Evolutionary conservation across 1,140 invertebrate genomes (phyloP).

Genomic region (Plectus sambesii): DNA sequence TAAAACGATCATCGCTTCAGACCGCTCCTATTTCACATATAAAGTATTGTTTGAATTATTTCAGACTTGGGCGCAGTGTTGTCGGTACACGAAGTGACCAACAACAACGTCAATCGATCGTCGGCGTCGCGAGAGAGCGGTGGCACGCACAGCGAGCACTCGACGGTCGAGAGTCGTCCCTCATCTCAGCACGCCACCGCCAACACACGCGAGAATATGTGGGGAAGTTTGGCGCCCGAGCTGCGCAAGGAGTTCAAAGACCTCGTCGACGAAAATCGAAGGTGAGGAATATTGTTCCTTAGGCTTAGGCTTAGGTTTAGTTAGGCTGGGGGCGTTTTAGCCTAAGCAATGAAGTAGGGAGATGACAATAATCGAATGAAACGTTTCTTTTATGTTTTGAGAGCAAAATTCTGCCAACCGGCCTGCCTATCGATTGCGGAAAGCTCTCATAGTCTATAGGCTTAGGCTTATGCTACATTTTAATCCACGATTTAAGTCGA

Average conservation of each 20-base stretch:
- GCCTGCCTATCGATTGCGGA: neutral
- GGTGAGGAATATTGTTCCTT: too few species aligned
- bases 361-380: too few species aligned
- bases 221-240: neutral
- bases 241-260: neutral
- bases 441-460: neutral
- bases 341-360: too few species aligned
- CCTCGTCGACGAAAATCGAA: slow-evolving; percentile 2
- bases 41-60: neutral
- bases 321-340: too few species aligned
- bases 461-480: neutral
- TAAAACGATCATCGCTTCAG: neutral
- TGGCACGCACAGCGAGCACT: slow-evolving; percentile 7
- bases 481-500: neutral
- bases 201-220: neutral
- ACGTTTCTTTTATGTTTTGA: slow-evolving; percentile 2
- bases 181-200: slow-evolving; percentile 16
- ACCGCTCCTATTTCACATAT: neutral
- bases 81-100: too few species aligned
- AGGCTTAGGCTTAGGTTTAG: too few species aligned
- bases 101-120: neutral
- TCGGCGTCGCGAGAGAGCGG: neutral
- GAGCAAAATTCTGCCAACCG: neutral
- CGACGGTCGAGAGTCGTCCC: slow-evolving; percentile 7
- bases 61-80: neutral